phyloP scores from a whole-genome alignment of 2,797 vertebrate species.

The Sebastes alutus region DNA sequence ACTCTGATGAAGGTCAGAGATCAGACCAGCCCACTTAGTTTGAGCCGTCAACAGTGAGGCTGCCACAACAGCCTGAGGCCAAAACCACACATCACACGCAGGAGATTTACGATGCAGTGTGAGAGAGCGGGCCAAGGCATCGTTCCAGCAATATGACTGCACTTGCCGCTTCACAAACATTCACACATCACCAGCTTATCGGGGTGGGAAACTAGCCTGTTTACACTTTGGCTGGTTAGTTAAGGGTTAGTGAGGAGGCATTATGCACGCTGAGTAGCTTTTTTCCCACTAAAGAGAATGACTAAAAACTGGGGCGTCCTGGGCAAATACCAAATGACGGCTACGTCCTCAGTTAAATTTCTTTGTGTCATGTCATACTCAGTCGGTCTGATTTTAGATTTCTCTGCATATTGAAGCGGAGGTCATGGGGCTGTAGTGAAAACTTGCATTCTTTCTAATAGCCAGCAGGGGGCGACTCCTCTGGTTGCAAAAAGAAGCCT shows the following conservation, averaged over 20 bases:
- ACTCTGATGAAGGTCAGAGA: slow-evolving; percentile 67
- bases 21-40: slow-evolving; percentile 65
- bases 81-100: slow-evolving; percentile 31
- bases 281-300: not conserved
- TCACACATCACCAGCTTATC: slow-evolving; percentile 26
- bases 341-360: not conserved
- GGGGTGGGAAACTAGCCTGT: not conserved
- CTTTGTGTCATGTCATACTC: not conserved
- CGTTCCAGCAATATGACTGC: slow-evolving; percentile 18
- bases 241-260: not conserved
- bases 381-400: not conserved
- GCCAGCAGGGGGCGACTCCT: no score
- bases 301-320: not conserved
- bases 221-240: not conserved
- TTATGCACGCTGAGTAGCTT: not conserved
- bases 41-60: slow-evolving; percentile 34
- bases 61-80: slow-evolving; percentile 43
- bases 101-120: slow-evolving; percentile 30
- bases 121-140: slow-evolving; percentile 7
- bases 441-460: no score
- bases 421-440: no score
- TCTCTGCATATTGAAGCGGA: not conserved
- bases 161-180: slow-evolving; percentile 19
- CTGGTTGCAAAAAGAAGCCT: no score
- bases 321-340: not conserved